Evolutionary conservation across 2,888 invertebrate species (phyloP).

Genomic region (Lathronympha strigana): DNA sequence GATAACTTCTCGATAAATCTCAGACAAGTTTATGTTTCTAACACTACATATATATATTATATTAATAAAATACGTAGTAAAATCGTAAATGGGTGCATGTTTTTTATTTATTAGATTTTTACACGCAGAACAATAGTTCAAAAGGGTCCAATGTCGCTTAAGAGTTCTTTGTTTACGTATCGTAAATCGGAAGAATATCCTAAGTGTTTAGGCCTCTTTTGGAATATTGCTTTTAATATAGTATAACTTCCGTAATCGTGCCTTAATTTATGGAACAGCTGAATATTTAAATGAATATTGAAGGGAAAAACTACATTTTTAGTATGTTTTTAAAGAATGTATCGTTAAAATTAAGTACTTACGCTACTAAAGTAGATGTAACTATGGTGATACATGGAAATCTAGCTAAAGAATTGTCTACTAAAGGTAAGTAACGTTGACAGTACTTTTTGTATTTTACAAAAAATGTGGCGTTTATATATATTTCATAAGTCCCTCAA

Average conservation of each 20-base stretch:
- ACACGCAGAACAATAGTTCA: background rate
- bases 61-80: slow-evolving; percentile 24
- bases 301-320: slow-evolving; percentile 2
- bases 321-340: slow-evolving; percentile 11
- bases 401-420: too few relatives aligned
- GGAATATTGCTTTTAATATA: slow-evolving; percentile 7
- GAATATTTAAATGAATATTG: background rate
- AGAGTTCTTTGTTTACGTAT: background rate
- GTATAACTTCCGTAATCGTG: slow-evolving; percentile 31
- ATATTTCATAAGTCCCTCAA: background rate
- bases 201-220: background rate
- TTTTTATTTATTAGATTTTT: slow-evolving; percentile 40
- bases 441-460: background rate
- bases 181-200: background rate
- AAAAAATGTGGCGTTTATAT: background rate
- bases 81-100: slow-evolving; percentile 36
- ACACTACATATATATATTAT: slow-evolving; percentile 23
- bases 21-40: slow-evolving; percentile 17
- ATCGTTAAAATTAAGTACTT: slow-evolving; percentile 18
- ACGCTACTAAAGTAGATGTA: slow-evolving; percentile 10
- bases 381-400: slow-evolving; percentile 6
- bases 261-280: slow-evolving; percentile 23
- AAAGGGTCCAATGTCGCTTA: background rate
- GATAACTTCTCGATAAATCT: background rate
- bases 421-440: background rate